Base-by-base conservation (phyloP, 2,113 vertebrate genomes). In the Calidris pygmaea region DNA sequence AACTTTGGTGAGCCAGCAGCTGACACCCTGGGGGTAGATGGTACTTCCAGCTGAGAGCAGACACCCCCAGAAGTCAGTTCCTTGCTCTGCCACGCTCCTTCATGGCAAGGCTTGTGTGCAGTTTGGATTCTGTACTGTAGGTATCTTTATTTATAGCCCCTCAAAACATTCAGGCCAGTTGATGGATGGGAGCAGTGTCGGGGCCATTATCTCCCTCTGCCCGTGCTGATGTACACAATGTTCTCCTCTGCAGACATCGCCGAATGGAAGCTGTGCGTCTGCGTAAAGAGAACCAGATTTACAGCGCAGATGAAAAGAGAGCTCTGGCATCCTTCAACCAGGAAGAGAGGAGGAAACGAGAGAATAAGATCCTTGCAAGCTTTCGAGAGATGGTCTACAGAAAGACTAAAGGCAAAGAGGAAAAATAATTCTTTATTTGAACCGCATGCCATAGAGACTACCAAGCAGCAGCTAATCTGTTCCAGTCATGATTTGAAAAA, bases 281-380 rank as follows among this genome's bases (percentile, higher is more conserved):
- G 97, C 99, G 99, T 53, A 99, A 99, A 88, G 99, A 99, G 96
- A 99, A 99, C 98, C 99, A 99, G 98, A 99, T 99, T 85, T 99
- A 99, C 97, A 99, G 99, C 6, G 99, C 99, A 0, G 99, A 99
- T 43, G 99, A 99, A 29, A 99, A 99, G 98, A 98, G 99, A 97
- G 99, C 99, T 16, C 98, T 99, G 79, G 99, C 99, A 0, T 99
- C 99, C 45, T 99, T 99, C 97, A 99, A 99, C 98, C 99, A 99
- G 97, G 99, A 99, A 89, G 99, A 99, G 94, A 98, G 99, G 86
- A 98, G 98, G 41, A 99, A 99, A 97, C 98, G 99, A 47, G 99
- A 99, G 95, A 99, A 99, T 98, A 99, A 99, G 98, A 99, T 99
- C 95, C 98, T 99, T 86, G 99, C 99, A 8, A 99, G 99, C 96